Base-by-base conservation (phyloP, 2,888 invertebrate genomes). In the Perdita meconis region DNA sequence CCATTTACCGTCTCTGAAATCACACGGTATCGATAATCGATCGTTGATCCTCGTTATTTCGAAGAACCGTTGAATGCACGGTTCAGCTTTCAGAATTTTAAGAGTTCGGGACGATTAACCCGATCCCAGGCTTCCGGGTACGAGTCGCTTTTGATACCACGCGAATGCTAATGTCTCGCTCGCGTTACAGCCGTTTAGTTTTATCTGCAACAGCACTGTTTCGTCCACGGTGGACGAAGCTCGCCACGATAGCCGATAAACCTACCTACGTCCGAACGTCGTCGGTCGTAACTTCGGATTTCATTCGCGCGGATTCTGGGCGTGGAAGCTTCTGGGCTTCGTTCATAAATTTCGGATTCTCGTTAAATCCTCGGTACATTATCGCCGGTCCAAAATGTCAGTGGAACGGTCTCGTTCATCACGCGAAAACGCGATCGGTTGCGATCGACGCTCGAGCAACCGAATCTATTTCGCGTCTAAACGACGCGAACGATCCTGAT, bases 1-100 rank as follows among this genome's bases (percentile, higher is more conserved):
- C 92, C 92, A 91, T 84, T 84, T 85, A 84, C 84, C 70, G 81
- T 78, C 40, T 81, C 84, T 85, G 64, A 63, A 84, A 82, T 42
- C 57, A 64, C 26, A 24, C 47, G 16, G 8, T 26, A 13, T 34
- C 22, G n/a, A 13, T 42, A 47, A 19, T 47, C 22, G n/a, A 13
- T 42, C 47, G 12, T 47, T 19, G 10, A 19, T 47, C 19, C 6
- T 53, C 53, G 30, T 53, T 30, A 30, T 30, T 30, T 53, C n/a
- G 26, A 26, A 16, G 44, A 47, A 47, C 47, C 47, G 19, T 47
- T 22, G 47, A 10, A 16, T 19, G 47, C 16, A 19, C 22, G 2
- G 22, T 16, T 10, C 16, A 2, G 19, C 12, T 19, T 3, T 47
- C n/a, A n/a, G 44, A 16, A 16, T 44, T 44, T 16, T 44, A 16